These are phyloP conservation scores for Sesia apiformis DNA, from an alignment of 2,888 invertebrate species.

Conservation along the genomic window DNA sequence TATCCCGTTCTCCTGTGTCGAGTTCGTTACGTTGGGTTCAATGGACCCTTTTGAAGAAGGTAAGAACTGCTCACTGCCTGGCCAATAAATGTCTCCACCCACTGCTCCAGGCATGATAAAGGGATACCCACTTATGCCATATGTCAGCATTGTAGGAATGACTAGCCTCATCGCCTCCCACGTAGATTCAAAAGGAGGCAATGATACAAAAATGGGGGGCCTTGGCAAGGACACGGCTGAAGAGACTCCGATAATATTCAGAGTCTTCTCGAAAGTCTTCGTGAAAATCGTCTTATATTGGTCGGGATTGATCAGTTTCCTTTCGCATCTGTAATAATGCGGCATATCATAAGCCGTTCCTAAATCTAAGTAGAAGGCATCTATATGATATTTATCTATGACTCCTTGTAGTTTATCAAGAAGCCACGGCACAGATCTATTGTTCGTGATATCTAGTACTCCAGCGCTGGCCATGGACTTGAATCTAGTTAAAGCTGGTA, in stretches of 20 bases:
- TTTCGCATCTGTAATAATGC: conserved; percentile 86
- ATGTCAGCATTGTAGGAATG: conserved; percentile 89
- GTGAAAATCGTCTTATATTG: conserved; percentile 85
- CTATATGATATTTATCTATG: conserved; percentile 83
- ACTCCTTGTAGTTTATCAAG: conserved; percentile 81
- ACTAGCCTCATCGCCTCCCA: conserved; percentile 90
- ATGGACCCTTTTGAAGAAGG: conserved; percentile 64
- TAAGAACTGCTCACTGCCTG: conserved; percentile 71
- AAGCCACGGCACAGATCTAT: conserved; percentile 87
- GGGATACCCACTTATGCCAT: conserved; percentile 93
- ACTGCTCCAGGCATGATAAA: conserved; percentile 95
- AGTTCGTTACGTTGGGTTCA: conserved; percentile 34
- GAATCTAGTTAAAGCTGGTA: conserved; percentile 88
- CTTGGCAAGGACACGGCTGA: conserved; percentile 87
- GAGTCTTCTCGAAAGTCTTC: conserved; percentile 75
- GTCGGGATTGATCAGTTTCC: conserved; percentile 85
- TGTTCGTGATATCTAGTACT: conserved; percentile 90
- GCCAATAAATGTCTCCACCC: conserved; percentile 88
- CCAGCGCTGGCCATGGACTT: conserved; percentile 87
- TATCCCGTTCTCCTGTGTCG: conserved; percentile 54
- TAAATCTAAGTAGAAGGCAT: conserved; percentile 88
- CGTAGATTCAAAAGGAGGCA: conserved; percentile 89
- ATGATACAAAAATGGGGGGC: conserved; percentile 88
- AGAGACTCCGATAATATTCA: conserved; percentile 86
- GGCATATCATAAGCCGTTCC: conserved; percentile 91